These are phyloP conservation scores for Haliclona indistincta DNA, from an alignment of 37 sponge, comb jelly and placozoan genomes.

Conservation along the genomic window DNA sequence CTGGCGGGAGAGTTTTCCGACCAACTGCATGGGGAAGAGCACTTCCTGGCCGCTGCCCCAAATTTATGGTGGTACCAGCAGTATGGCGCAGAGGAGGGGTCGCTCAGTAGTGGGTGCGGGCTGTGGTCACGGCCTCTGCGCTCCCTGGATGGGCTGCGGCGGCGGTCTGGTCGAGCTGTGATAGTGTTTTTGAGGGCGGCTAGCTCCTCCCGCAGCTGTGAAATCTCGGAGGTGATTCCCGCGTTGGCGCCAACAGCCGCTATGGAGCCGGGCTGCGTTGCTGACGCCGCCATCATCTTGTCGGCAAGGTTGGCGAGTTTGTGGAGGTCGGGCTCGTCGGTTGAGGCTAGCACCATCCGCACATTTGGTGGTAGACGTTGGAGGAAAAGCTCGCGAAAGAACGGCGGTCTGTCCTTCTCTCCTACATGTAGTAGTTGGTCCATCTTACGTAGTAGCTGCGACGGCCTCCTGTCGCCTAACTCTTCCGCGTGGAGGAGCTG, in stretches of 20 bases:
- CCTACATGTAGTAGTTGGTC: conserved; percentile 11
- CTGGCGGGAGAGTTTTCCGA: conserved; percentile 22
- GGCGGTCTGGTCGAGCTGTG: not conserved
- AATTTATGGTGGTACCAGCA: conserved; percentile 29
- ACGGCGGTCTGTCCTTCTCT: not conserved
- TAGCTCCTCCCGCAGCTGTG: not conserved
- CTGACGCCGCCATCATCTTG: conserved; percentile 3
- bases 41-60: conserved; percentile 15
- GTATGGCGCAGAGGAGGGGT: not conserved
- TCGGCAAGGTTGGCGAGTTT: conserved; percentile 29
- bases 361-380: conserved; percentile 31
- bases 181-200: not conserved
- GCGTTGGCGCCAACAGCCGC: not conserved
- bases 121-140: too few relatives aligned
- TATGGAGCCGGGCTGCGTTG: not conserved
- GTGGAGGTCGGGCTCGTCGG: not conserved
- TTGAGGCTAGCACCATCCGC: conserved; percentile 28
- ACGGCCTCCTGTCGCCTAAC: conserved; percentile 20
- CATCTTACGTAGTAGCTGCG: conserved; percentile 22
- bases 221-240: not conserved
- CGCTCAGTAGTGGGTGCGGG: not conserved
- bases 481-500: conserved; percentile 15
- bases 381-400: conserved; percentile 30
- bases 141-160: not conserved
- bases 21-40: not conserved